phyloP scores from a whole-genome alignment of 2,888 invertebrate species.

The Entomobrya proxima region DNA sequence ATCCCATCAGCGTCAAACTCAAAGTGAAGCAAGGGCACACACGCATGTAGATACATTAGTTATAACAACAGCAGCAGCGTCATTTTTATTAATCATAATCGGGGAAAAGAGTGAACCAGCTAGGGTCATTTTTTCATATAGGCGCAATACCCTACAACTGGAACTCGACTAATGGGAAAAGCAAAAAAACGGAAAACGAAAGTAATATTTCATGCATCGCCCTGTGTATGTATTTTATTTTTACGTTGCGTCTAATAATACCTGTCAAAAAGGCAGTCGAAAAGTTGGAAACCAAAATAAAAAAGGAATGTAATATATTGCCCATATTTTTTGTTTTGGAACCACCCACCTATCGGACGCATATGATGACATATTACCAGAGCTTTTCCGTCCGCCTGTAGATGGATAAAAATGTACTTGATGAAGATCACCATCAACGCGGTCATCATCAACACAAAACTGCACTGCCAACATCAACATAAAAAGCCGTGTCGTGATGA shows the following conservation, averaged over 20 bases:
- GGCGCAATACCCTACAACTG: background rate
- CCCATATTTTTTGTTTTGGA: conserved; percentile 36
- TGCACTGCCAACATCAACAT: background rate
- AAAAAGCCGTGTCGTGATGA: conserved; percentile 34
- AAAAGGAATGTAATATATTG: conserved; percentile 31
- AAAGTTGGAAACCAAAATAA: conserved; percentile 36
- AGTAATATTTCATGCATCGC: conserved; percentile 30
- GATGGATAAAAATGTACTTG: background rate
- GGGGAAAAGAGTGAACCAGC: conserved; percentile 5
- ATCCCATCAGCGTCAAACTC: conserved; percentile 46
- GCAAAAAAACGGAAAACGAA: conserved; percentile 42
- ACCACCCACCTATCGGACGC: conserved; percentile 48
- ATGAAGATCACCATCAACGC: conserved; percentile 46
- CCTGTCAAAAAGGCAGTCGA: conserved; percentile 50
- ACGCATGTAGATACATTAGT: background rate
- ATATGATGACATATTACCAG: conserved; percentile 33
- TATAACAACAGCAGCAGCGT: conserved; percentile 11
- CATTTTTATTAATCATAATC: conserved; percentile 41
- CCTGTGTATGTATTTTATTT: background rate
- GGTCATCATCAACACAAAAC: background rate
- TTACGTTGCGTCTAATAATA: conserved; percentile 19
- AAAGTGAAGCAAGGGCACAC: background rate
- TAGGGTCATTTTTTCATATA: background rate
- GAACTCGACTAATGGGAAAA: conserved; percentile 10
- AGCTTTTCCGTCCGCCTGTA: background rate